A percentile compares a stretch with the other conserved stretches of the same genome.
phyloP scores from a whole-genome alignment of 92 coral and sea anemone genomes.

The Epizoanthus fatuus region DNA sequence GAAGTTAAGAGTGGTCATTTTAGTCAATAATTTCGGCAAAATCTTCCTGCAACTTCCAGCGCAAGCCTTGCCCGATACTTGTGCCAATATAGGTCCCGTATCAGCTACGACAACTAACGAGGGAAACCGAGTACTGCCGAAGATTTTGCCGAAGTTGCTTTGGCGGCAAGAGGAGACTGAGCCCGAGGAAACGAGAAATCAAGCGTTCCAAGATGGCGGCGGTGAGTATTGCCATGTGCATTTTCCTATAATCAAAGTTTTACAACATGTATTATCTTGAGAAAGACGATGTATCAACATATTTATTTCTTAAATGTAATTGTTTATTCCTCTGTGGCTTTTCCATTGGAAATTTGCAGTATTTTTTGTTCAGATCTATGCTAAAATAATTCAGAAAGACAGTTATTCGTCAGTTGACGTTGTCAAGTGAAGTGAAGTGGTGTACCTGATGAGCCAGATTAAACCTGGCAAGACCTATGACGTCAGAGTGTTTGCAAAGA shows the following conservation, averaged over 20 bases:
- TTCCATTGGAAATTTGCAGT: too few relatives aligned
- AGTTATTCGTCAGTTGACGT: too few relatives aligned
- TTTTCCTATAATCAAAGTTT: conserved; percentile 33
- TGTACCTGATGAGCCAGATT: too few relatives aligned
- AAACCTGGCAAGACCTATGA: too few relatives aligned
- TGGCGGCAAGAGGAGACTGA: conserved; percentile 14
- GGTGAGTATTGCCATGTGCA: conserved; percentile 95
- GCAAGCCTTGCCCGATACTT: conserved; percentile 2
- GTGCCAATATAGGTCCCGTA: conserved; percentile 34
- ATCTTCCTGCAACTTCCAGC: too few relatives aligned
- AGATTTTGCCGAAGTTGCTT: background rate
- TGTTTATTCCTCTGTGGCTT: background rate
- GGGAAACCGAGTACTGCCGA: background rate
- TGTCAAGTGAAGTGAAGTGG: background rate
- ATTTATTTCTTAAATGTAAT: background rate
- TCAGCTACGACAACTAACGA: conserved; percentile 14
- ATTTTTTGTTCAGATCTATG: too few relatives aligned
- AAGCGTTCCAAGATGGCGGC: conserved; percentile 98
- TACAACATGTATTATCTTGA: background rate
- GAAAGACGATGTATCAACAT: background rate
- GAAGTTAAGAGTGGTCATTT: conserved; percentile 78
- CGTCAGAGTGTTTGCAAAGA: too few relatives aligned
- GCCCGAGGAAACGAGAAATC: background rate
- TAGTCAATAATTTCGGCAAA: background rate
- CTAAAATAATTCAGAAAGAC: background rate